Evolutionary conservation across 2,797 vertebrate species (phyloP).

Genomic region (Podarcis siculus): DNA sequence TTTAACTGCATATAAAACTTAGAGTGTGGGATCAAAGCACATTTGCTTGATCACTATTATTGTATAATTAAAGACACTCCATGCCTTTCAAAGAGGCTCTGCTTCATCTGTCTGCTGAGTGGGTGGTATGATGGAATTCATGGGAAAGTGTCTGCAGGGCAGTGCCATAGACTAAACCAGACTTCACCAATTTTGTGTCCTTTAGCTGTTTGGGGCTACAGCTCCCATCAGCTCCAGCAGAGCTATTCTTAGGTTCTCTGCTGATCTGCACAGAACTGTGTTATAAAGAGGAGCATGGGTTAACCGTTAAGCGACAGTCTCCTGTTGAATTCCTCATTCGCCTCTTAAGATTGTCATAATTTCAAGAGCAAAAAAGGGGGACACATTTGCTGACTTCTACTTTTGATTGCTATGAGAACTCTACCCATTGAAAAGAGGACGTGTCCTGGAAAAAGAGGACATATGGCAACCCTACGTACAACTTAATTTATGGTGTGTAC

Average conservation of each 20-base stretch:
- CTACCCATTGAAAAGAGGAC: no score
- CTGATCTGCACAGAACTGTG: neutral
- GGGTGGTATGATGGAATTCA: neutral
- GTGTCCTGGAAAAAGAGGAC: no score
- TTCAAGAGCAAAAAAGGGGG: no score
- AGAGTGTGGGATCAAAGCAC: constrained; percentile 4
- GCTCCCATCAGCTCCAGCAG: no score
- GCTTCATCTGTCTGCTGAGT: constrained; percentile 17
- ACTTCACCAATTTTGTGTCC: neutral
- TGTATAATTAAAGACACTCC: constrained; percentile 11
- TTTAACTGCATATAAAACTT: constrained; percentile 3
- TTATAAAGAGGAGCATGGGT: neutral
- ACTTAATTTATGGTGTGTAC: neutral
- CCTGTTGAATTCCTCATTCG: neutral
- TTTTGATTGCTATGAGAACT: no score
- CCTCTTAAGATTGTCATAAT: neutral
- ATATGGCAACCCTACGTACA: neutral
- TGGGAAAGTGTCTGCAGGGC: neutral
- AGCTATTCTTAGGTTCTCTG: no score
- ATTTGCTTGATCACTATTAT: neutral
- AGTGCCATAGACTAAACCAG: neutral
- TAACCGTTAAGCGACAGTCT: neutral
- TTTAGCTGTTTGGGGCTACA: no score
- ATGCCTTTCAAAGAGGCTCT: constrained; percentile 6
- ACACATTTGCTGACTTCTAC: no score